Evolutionary conservation across 2,113 vertebrate species (phyloP), one percentile per base, ranked within the genome.

Genomic region (Hirundichthys speculiger): DNA sequence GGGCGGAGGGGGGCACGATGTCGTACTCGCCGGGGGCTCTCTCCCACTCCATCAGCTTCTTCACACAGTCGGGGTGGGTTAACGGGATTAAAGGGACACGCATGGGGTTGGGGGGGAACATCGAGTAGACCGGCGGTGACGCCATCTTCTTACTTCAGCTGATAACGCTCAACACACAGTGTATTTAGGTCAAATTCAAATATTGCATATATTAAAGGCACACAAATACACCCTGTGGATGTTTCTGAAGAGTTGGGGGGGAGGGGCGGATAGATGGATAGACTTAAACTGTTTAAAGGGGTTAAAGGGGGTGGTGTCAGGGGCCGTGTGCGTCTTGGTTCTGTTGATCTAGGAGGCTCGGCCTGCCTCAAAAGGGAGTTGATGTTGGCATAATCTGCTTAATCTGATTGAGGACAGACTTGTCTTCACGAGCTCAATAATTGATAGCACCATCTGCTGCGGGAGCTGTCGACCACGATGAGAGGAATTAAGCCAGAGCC

Each of bases 391-490:
- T 88, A 86, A 88, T 88, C 84, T 80, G 46, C 75, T 86, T 88
- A 88, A 88, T 86, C 74, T 85, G 76, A 83, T 71, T 81, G 78
- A 85, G 80, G 85, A n/a, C 86, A 80, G 62, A 42, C 15, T 63
- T 47, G 16, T 88, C 76, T 77, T 83, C 64, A 12, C 59, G 24
- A 67, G 51, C 77, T 90, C 84, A 85, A 90, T 89, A 83, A 89
- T 90, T 88, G 86, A 90, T 89, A 73, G 40, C 75, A 69, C 86
- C 89, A 90, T 90, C 87, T 90, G 89, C 79, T 50, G 34, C 53
- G 60, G 72, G 55, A 81, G 68, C 79, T 79, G 69, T 79, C 62
- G 11, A 34, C 70, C 65, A 73, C 42, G 43, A 67, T 72, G 53
- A 48, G 43, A 59, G 73, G 72, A 82, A 76, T 72, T 59, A 59